Percentiles rank a stretch among this genome's conserved stretches.
Evolutionary conservation across 2,888 invertebrate genomes (phyloP).

Genomic region (Lasioglossum pauxillum): DNA sequence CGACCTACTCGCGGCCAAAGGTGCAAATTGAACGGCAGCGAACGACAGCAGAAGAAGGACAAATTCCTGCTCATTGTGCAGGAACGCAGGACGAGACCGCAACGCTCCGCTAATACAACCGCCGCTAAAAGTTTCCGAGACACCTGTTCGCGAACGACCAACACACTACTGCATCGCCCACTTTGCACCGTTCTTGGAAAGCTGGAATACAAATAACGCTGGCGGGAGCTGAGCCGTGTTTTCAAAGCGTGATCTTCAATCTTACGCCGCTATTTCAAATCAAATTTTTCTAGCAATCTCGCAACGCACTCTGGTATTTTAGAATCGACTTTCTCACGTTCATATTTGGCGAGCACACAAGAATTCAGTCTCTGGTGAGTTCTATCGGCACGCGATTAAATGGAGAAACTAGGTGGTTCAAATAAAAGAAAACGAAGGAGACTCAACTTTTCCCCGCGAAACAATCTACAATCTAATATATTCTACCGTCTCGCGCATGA

Average conservation of each 20-base stretch:
- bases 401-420: neutral
- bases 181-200: neutral
- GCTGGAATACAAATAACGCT: neutral
- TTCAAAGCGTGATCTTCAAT: neutral
- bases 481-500: too few species aligned
- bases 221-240: neutral
- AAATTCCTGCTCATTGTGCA: slow-evolving; percentile 17
- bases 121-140: neutral
- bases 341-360: neutral
- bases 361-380: neutral
- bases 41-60: slow-evolving; percentile 17
- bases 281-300: neutral
- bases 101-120: slow-evolving; percentile 6
- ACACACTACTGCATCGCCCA: neutral
- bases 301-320: neutral
- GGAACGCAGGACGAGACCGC: slow-evolving; percentile 1
- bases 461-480: too few species aligned
- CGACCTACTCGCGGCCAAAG: slow-evolving; percentile 77
- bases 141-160: neutral
- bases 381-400: neutral
- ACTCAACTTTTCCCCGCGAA: too few species aligned
- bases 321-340: neutral
- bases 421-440: neutral
- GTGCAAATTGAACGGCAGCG: slow-evolving; percentile 60
- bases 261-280: neutral